Percentiles rank a stretch among this genome's conserved stretches.
Evolutionary conservation across 2,888 invertebrate species (phyloP).

Genomic region (Coleophora deauratella): DNA sequence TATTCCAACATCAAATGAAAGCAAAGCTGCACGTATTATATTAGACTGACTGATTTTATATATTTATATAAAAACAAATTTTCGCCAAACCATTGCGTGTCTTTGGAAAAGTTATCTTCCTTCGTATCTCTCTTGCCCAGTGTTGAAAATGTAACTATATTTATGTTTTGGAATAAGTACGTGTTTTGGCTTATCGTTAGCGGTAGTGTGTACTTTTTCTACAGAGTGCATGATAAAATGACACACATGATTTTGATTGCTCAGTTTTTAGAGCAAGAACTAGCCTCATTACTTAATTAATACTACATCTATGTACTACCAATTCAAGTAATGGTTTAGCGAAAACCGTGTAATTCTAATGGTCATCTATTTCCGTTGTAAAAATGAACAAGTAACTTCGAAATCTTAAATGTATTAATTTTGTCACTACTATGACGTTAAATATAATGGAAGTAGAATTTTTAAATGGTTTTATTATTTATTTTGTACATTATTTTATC

Average conservation of each 20-base stretch:
- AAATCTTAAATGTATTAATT: conserved; percentile 51
- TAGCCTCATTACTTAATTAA: too few relatives aligned
- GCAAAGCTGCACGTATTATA: conserved; percentile 42
- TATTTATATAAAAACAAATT: conserved; percentile 25
- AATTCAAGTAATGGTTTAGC: conserved; percentile 15
- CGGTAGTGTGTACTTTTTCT: conserved; percentile 4
- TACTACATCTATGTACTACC: too few relatives aligned
- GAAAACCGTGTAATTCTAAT: conserved; percentile 19
- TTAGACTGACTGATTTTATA: conserved; percentile 67
- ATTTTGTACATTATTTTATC: too few relatives aligned
- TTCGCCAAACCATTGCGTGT: conserved; percentile 23
- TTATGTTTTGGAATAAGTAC: too few relatives aligned
- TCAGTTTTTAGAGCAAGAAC: too few relatives aligned
- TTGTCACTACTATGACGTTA: conserved; percentile 63
- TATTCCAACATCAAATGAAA: conserved; percentile 39
- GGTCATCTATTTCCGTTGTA: conserved; percentile 47
- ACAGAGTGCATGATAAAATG: too few relatives aligned
- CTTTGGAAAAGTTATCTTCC: conserved; percentile 11
- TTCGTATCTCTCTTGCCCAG: too few relatives aligned
- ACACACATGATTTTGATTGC: too few relatives aligned
- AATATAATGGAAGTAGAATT: conserved; percentile 73
- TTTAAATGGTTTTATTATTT: conserved; percentile 44
- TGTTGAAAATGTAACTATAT: too few relatives aligned
- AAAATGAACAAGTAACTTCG: conserved; percentile 34
- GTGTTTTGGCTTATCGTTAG: background rate